phyloP scores from a whole-genome alignment of 2,113 vertebrate genomes.

The Myrmophylax atrothorax region DNA sequence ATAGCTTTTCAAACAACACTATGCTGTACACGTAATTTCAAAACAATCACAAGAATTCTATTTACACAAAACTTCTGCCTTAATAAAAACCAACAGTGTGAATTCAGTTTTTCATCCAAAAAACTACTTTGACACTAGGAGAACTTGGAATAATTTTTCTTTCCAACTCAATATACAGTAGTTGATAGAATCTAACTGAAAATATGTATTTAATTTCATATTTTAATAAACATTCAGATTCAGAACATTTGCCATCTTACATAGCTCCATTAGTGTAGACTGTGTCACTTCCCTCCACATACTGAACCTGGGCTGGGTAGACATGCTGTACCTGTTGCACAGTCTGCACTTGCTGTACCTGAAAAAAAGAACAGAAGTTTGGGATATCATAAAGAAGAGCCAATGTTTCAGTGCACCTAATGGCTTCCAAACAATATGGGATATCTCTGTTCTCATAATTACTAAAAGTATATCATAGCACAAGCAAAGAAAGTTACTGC shows the following conservation, averaged over 20 bases:
- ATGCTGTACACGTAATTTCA: neutral
- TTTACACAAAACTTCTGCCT: neutral
- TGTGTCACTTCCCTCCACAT: slow-evolving; percentile 84
- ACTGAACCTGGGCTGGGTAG: slow-evolving; percentile 86
- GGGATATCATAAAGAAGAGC: neutral
- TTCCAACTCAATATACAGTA: neutral
- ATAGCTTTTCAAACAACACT: neutral
- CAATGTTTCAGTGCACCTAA: neutral
- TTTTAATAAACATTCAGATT: neutral
- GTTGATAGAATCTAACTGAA: neutral
- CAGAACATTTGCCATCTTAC: slow-evolving; percentile 69
- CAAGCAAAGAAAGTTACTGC: neutral
- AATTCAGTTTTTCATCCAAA: neutral
- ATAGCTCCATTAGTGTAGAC: slow-evolving; percentile 87
- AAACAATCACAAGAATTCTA: neutral
- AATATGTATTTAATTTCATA: neutral
- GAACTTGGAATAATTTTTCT: neutral
- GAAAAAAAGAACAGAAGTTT: slow-evolving; percentile 47
- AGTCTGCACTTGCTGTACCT: slow-evolving; percentile 84
- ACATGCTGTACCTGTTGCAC: slow-evolving; percentile 85
- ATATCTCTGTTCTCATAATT: neutral
- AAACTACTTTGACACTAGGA: neutral
- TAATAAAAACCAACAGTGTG: neutral
- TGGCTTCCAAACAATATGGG: neutral
- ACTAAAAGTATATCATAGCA: neutral